Base-by-base conservation (phyloP, 2,113 vertebrate species). In the Camarhynchus parvulus region DNA sequence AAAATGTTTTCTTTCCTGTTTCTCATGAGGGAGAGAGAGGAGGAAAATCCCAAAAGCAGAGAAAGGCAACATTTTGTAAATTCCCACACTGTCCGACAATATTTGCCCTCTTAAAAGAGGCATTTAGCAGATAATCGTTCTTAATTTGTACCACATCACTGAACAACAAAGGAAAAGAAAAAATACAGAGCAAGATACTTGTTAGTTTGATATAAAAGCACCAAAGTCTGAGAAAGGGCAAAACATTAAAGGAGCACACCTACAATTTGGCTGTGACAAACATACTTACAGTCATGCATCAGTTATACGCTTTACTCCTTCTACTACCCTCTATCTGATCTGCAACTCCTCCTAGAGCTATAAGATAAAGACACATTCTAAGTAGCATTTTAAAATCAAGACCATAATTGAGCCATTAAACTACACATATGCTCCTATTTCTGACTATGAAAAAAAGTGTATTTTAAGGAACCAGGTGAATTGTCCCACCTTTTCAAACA, bases 81-180 rank as follows among this genome's bases (percentile, higher is more conserved):
- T 94, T 87, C 78, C 74, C 90, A 90, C 55, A 66, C 62, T 68
- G 31, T 19, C 20, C 70, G 53, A 84, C 39, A 89, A 49, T 33
- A 69, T 74, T 86, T 49, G 64, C 39, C 16, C 25, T 42, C 49
- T 70, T 44, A 86, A 87, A 85, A 30, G 37, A 59, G 30, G 37
- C 79, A 58, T 33, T 66, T 78, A 72, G 78, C 47, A 59, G 46
- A 85, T 62, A 69, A 79, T 91, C 13, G 6, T 68, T 87, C 84
- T 88, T 93, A 55, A 91, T 91, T 95, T 94, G 72, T 55, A 83
- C 17, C 84, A 94, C 79, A 86, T 52, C 76, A 33, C 11, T 86
- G 84, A 83, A 55, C 27, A 85, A 67, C 30, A 95, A 91, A 56
- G 16, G 13, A 41, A 41, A 80, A 66, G 19, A 81, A 25, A 84